phyloP scores from a whole-genome alignment of 2,888 invertebrate genomes.

The Harmothoe impar region DNA sequence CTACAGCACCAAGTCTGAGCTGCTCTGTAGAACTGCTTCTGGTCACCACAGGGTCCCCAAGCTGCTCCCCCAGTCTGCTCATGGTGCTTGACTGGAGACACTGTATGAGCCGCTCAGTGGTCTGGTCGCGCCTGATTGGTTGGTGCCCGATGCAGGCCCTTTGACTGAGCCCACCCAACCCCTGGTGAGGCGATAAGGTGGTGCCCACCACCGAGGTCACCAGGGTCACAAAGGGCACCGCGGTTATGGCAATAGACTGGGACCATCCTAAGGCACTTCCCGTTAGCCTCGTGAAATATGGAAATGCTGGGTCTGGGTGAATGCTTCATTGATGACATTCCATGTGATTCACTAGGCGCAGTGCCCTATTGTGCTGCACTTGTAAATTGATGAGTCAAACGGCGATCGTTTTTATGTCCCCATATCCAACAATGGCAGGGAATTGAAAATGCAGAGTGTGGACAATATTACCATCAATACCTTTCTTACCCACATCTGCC shows the following conservation, averaged over 20 bases:
- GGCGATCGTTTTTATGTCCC: too few species aligned
- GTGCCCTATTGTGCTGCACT: too few species aligned
- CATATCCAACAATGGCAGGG: too few species aligned
- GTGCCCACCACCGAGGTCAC: background rate
- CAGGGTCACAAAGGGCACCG: background rate
- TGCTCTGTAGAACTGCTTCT: background rate
- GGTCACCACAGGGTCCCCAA: background rate
- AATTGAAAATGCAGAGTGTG: too few species aligned
- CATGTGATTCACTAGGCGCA: too few species aligned
- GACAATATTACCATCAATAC: too few species aligned
- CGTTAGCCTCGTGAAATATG: too few species aligned
- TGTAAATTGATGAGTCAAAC: too few species aligned
- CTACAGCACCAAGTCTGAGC: background rate
- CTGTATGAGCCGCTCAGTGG: background rate
- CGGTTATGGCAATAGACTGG: constrained; percentile 3
- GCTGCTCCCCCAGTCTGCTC: background rate
- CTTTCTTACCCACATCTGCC: too few species aligned
- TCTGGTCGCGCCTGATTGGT: background rate
- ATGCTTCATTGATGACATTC: too few species aligned
- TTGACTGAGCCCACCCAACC: background rate
- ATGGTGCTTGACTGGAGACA: constrained; percentile 1
- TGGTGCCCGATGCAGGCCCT: background rate
- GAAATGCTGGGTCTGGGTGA: too few species aligned
- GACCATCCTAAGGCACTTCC: background rate
- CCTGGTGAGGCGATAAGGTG: background rate